Percentiles rank a stretch among this genome's conserved stretches.
Conservation (phyloP, 1,140 invertebrate genomes). For the Drosophila elegans region DNA sequence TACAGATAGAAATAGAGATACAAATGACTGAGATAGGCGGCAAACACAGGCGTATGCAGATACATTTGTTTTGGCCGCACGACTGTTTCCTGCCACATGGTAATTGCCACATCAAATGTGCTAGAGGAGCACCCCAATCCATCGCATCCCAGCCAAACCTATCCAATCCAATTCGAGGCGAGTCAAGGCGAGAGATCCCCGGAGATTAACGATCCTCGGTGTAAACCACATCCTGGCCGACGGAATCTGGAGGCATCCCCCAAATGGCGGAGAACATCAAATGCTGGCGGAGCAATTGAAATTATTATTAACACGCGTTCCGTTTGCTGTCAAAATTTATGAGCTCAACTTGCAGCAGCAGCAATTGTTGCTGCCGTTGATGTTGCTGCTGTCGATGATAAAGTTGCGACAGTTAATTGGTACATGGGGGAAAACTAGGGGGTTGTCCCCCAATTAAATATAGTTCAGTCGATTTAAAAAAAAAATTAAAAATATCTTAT, state of each 20-base stretch:
- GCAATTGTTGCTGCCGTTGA: slow-evolving; percentile 50
- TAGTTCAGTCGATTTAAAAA: not conserved
- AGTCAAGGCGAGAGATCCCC: not conserved
- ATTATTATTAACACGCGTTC: slow-evolving; percentile 67
- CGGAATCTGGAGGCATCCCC: slow-evolving; percentile 18
- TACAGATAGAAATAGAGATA: slow-evolving; percentile 18
- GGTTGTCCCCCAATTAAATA: too few species aligned
- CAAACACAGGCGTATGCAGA: slow-evolving; percentile 34
- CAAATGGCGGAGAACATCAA: slow-evolving; percentile 50
- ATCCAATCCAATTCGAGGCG: not conserved
- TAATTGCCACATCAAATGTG: slow-evolving; percentile 76
- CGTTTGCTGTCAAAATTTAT: slow-evolving; percentile 79
- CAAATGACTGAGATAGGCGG: slow-evolving; percentile 35
- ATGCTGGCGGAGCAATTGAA: slow-evolving; percentile 49
- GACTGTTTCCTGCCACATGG: slow-evolving; percentile 67
- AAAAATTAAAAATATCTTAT: too few species aligned
- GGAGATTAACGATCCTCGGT: slow-evolving; percentile 66
- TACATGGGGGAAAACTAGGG: slow-evolving; percentile 11
- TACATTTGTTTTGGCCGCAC: slow-evolving; percentile 59
- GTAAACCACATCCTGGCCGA: slow-evolving; percentile 68
- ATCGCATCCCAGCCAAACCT: not conserved
- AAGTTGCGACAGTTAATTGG: slow-evolving; percentile 45
- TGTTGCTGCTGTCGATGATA: slow-evolving; percentile 42
- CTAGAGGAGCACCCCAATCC: slow-evolving; percentile 9
- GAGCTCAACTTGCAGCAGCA: slow-evolving; percentile 60